Evolutionary conservation across 2,888 invertebrate species (phyloP).

Genomic region (Halocaridina rubra): DNA sequence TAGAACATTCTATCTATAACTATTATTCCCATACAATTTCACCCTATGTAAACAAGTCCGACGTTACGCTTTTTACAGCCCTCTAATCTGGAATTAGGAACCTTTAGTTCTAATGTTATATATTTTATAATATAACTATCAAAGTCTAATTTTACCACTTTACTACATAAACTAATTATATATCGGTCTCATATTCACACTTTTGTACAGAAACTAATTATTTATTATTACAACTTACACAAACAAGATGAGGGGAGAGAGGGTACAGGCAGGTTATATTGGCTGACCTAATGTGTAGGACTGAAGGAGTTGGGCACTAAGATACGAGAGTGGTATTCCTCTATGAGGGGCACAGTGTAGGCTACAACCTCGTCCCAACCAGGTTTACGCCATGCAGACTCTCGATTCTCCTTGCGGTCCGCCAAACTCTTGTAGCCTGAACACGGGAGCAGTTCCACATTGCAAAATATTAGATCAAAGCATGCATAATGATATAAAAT

Average conservation of each 20-base stretch:
- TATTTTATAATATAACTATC: no score
- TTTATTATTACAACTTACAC: background rate
- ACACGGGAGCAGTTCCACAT: conserved; percentile 64
- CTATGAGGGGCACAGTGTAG: conserved; percentile 96
- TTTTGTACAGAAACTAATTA: no score
- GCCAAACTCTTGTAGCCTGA: conserved; percentile 93
- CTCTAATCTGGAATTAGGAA: no score
- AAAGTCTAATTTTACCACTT: no score
- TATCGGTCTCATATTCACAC: no score
- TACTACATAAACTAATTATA: no score
- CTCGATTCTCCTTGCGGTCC: conserved; percentile 92
- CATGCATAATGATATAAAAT: background rate
- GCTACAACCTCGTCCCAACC: conserved; percentile 99
- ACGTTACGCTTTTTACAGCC: no score
- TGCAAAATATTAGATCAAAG: conserved; percentile 23
- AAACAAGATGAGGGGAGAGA: background rate
- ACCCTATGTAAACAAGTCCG: no score
- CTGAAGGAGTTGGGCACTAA: conserved; percentile 93
- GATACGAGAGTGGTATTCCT: conserved; percentile 96
- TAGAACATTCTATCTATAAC: no score
- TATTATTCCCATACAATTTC: no score
- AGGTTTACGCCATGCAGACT: conserved; percentile 96
- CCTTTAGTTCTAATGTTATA: no score
- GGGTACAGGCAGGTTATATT: background rate
- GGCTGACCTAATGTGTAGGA: conserved; percentile 81